A percentile compares a stretch with the other conserved stretches of the same genome.
phyloP scores from a whole-genome alignment of 2,113 vertebrate genomes.

The Columba livia region DNA sequence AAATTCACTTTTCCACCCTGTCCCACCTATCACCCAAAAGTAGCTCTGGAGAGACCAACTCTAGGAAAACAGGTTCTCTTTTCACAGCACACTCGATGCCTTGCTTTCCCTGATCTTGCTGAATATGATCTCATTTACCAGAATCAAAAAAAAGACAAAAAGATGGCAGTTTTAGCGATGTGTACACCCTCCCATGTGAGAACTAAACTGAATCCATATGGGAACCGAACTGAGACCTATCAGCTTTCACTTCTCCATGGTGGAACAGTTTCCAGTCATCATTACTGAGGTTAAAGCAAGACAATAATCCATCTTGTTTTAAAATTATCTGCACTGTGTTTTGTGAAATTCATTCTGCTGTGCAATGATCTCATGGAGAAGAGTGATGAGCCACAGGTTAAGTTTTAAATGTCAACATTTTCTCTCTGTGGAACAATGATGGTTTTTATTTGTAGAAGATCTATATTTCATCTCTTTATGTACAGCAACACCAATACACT shows the following conservation, averaged over 20 bases:
- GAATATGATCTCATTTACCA: neutral
- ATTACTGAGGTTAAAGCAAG: neutral
- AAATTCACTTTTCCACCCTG: neutral
- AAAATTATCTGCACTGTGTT: neutral
- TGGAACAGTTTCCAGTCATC: neutral
- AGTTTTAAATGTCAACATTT: neutral
- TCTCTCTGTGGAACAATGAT: neutral
- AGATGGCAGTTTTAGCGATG: neutral
- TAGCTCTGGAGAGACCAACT: neutral
- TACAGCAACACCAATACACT: neutral
- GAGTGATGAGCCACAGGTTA: neutral
- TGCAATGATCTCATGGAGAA: neutral
- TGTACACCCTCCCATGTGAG: neutral
- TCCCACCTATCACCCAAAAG: neutral
- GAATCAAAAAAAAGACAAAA: neutral
- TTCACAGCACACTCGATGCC: neutral
- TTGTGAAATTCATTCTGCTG: neutral
- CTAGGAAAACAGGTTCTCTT: neutral
- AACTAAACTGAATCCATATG: slow-evolving; percentile 1
- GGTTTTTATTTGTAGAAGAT: neutral
- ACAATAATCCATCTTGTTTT: neutral
- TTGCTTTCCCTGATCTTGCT: neutral
- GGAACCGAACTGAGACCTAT: neutral
- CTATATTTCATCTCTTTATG: neutral
- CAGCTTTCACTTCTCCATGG: neutral